These are phyloP conservation scores for Drosophila rellima DNA, from an alignment of 2,888 invertebrate species.

Conservation along the genomic window DNA sequence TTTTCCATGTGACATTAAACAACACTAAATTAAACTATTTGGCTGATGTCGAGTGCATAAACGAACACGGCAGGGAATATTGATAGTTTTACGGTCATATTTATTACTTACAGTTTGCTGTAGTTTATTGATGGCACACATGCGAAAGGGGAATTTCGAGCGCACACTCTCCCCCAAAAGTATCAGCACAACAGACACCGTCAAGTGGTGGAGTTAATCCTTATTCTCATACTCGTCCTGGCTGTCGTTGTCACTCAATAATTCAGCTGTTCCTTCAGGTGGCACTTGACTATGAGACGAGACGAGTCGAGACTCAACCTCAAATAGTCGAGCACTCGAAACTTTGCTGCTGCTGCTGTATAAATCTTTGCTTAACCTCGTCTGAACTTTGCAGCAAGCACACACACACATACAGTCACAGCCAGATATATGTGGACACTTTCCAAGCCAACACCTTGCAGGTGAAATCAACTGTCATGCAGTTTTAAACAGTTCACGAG, in stretches of 20 bases:
- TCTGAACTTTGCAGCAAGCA: slow-evolving; percentile 63
- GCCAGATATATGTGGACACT: slow-evolving; percentile 25
- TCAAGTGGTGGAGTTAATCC: slow-evolving; percentile 12
- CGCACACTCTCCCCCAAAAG: background rate
- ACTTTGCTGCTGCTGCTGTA: slow-evolving; percentile 48
- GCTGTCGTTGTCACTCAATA: slow-evolving; percentile 61
- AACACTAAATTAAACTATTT: slow-evolving; percentile 1
- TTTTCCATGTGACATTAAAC: slow-evolving; percentile 1
- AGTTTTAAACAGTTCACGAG: slow-evolving; percentile 79
- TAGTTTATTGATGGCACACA: slow-evolving; percentile 71
- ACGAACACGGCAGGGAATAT: slow-evolving; percentile 11
- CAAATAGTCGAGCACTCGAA: slow-evolving; percentile 53
- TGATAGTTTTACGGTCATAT: slow-evolving; percentile 28
- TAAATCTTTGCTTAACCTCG: slow-evolving; percentile 71
- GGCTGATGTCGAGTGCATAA: background rate
- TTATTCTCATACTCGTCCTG: background rate
- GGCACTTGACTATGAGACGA: slow-evolving; percentile 64
- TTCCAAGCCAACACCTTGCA: slow-evolving; percentile 55
- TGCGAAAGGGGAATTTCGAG: slow-evolving; percentile 43
- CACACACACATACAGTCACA: slow-evolving; percentile 1
- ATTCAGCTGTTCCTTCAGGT: slow-evolving; percentile 58
- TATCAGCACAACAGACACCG: slow-evolving; percentile 6
- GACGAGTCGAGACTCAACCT: slow-evolving; percentile 49
- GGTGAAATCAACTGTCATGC: slow-evolving; percentile 76
- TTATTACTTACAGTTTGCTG: slow-evolving; percentile 34